Evolutionary conservation across 2,888 invertebrate species (phyloP), one percentile per base, ranked within the genome.

Genomic region (Eustalomyia histrio): DNA sequence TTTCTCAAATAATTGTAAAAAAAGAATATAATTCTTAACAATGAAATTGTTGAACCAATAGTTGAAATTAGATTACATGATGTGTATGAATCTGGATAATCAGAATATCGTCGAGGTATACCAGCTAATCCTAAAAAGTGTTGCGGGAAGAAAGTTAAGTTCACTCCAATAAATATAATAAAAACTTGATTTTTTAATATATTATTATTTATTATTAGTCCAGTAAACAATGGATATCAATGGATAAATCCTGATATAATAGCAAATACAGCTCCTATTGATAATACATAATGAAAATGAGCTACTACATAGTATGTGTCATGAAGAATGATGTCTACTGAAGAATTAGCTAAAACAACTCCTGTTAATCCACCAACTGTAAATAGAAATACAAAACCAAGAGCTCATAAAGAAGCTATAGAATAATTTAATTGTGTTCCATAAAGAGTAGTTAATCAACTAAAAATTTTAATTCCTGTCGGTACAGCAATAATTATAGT

Each of bases 401-500:
- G 86, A 39, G 93, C 91, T 92, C 95, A 95, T 86, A 94, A 83
- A 86, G 94, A 91, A 35, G 93, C 90, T 0, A 94, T 92, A 0
- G 92, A 92, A 85, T 92, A 93, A 67, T 91, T 91, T 86, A 95
- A 88, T 92, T 93, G 92, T 29, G 92, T 91, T 84, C 95, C 95
- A 87, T 94, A 92, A 21, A 95, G 83, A 14, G 94, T 94, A 0
- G 94, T 94, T 91, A 95, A 86, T 93, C 95, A 95, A 35, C 94
- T 94, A 91, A 95, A 95, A 91, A 96, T 93, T 93, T 96, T 96
- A 92, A 96, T 95, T 84, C 95, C 96, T 17, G 96, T 96, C 0
- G 96, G 95, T 0, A 96, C 93, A 0, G 95, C 95, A 95, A 96
- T 96, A 92, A 96, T 94, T 93, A 95, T 95, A 17, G 95, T 96